Base-by-base conservation (phyloP, 2,888 invertebrate species). In the Portevinia maculata region DNA sequence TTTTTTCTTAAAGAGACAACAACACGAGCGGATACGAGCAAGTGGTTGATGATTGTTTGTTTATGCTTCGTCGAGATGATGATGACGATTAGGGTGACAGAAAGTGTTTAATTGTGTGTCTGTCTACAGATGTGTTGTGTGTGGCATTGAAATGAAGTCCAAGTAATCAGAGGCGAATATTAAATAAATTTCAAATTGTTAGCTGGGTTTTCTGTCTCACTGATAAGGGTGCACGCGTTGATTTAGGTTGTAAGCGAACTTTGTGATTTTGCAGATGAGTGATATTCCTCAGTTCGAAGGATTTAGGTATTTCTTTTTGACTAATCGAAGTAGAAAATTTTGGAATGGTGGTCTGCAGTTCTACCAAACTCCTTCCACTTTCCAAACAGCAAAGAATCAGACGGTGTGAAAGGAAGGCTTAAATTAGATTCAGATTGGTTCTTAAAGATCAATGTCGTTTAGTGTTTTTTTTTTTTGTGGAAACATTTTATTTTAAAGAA, bases 31-130 rank as follows among this genome's bases (percentile, higher is more conserved):
- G 13, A 52, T 32, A 48, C 39, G 15, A 15, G 39, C 39, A 37
- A 21, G 55, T 37, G 13, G 34, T 17, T 6, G 6, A 41, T 48
- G 37, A 34, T n/a, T 55, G 69, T n/a, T 17, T 44, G 41, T 34
- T 28, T 17, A 41, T 28, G n/a, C 11, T 30, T 19, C 32, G 53
- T 7, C 21, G 41, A 13, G 39, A 48, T 55, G 53, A 41, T 30
- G 15, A 17, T 57, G 48, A 83, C 53, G 53, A 60, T n/a, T n/a
- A n/a, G 71, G 83, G 76, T 73, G 78, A 83, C 83, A 83, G 57
- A 76, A 76, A 78, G 78, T 83, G 83, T 70, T 83, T 78, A 83
- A 83, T 83, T 83, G 62, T 83, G 78, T 73, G n/a, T n/a, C n/a
- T n/a, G n/a, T n/a, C n/a, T n/a, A n/a, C 71, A 67, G 24, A 39